Evolutionary conservation across 2,888 invertebrate genomes (phyloP), one percentile per base, ranked within the genome.

Genomic region (Drosophila atripex): DNA sequence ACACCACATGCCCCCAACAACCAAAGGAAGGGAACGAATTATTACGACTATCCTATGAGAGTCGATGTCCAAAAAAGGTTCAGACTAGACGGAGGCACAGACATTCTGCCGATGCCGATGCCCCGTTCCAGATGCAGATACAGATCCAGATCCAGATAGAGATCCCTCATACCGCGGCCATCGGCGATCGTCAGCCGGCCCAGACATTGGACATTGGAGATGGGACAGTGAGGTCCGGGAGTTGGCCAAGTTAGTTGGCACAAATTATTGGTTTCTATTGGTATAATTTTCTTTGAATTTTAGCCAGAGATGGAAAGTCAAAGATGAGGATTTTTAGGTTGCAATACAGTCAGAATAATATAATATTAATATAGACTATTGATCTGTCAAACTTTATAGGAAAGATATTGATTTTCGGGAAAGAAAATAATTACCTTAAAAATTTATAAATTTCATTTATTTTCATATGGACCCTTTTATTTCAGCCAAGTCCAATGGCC

Each of bases 1-100:
- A 21, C 64, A 35, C 78, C 80, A 74, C 71, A 78, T 75, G 71
- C 71, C 69, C 60, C 61, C 73, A 75, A 80, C 80, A 60, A n/a
- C 35, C 43, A 43, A 71, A 69, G 71, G 75, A 51, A 57, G 69
- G 73, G 73, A 63, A 66, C 79, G 68, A 82, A 73, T 78, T 73
- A 75, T 77, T 71, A 70, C 75, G 65, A 86, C 46, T 52, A 39
- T 66, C 18, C 60, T 47, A 41, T 25, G 23, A 32, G 28, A 16
- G 18, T 11, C 28, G 28, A 41, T 41, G 25, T 14, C 38, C 39
- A 47, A 52, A 21, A 53, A 28, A 14, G 18, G 12, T 18, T 43
- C 21, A 5, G 60, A 50, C 70, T 63, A 70, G 70, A 76, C 53
- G 25, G 49, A 43, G 32, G 56, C 23, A 28, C 54, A 74, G 59